phyloP scores from a whole-genome alignment of 2,113 vertebrate species.

The Indicator maculatus region DNA sequence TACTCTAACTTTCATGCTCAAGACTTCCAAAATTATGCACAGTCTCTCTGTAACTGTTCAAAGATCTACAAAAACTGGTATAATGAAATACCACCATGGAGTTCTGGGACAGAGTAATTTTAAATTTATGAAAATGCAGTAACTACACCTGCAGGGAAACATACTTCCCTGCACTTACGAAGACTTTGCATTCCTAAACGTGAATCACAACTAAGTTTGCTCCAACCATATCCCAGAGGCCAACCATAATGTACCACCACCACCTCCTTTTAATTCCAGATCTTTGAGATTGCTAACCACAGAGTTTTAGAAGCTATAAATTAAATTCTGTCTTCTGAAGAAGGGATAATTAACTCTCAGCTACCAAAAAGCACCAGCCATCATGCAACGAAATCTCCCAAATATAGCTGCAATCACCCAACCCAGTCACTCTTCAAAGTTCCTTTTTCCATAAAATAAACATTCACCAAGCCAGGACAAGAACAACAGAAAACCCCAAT shows the following conservation, averaged over 20 bases:
- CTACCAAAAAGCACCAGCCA: background rate
- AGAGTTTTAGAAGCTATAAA: background rate
- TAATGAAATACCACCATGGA: background rate
- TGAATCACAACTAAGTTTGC: background rate
- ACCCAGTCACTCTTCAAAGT: background rate
- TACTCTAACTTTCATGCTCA: background rate
- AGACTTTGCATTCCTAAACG: background rate
- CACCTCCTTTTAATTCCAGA: background rate
- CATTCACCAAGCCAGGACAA: background rate
- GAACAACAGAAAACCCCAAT: background rate
- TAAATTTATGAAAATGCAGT: background rate
- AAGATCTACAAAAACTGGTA: background rate
- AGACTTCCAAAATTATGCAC: background rate
- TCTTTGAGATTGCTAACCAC: background rate
- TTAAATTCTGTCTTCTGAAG: background rate
- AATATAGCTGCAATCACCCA: background rate
- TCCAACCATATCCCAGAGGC: background rate
- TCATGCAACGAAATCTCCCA: background rate
- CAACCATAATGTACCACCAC: background rate
- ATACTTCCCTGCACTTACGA: background rate
- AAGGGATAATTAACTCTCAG: background rate
- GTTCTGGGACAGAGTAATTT: background rate
- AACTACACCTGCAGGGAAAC: background rate
- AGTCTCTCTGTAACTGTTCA: background rate
- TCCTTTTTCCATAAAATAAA: background rate